These are phyloP conservation scores for Suillia variegata DNA, from an alignment of 2,888 invertebrate species.

Conservation along the genomic window DNA sequence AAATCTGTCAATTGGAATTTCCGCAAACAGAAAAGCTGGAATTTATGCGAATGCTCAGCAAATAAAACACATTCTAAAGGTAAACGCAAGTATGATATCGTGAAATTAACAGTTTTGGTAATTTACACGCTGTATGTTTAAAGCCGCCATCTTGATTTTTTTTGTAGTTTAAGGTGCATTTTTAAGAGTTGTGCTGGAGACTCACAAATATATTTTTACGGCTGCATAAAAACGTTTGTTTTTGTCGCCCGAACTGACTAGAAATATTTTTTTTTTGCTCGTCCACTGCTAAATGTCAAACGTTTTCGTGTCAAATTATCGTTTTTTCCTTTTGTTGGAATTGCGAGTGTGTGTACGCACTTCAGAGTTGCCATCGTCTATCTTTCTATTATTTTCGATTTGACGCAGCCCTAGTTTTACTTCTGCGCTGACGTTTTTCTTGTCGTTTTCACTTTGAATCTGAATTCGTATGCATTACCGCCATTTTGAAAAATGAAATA, in stretches of 20 bases:
- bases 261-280: no score
- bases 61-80: no score
- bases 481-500: conserved; percentile 38
- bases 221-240: no score
- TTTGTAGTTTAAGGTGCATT: no score
- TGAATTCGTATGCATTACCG: conserved; percentile 21
- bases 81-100: no score
- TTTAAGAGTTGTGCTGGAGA: no score
- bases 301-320: conserved; percentile 33
- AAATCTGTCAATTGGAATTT: conserved; percentile 8
- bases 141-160: conserved; percentile 19
- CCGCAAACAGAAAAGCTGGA: background rate
- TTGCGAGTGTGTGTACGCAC: no score
- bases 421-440: background rate
- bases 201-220: no score
- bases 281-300: conserved; percentile 38
- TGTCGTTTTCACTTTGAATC: background rate
- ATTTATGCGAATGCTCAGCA: no score
- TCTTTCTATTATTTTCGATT: background rate
- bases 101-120: no score
- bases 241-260: no score
- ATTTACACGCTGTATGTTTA: no score
- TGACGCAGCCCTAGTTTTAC: conserved; percentile 6
- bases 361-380: background rate
- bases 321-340: conserved; percentile 22